A percentile compares a stretch with the other conserved stretches of the same genome.
Evolutionary conservation across 2,113 vertebrate species (phyloP).

Genomic region (Pterocles burchelli): DNA sequence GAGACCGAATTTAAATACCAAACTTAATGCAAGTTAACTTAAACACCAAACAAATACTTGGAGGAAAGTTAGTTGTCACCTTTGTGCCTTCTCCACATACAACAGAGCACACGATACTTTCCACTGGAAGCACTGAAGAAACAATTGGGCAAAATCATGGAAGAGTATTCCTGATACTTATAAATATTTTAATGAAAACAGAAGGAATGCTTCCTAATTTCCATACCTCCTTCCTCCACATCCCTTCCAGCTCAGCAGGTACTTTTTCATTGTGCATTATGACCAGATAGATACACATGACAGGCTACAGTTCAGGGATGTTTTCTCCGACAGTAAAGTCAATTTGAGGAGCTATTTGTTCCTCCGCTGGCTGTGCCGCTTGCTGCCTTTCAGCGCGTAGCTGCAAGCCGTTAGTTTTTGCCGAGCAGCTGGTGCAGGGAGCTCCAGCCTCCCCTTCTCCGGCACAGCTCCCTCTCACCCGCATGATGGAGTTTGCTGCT

Average conservation of each 20-base stretch:
- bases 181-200: background rate
- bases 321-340: accelerated
- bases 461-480: background rate
- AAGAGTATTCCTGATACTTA: background rate
- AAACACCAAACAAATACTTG: background rate
- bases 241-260: background rate
- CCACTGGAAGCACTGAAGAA: background rate
- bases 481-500: background rate
- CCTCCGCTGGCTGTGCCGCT: background rate
- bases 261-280: background rate
- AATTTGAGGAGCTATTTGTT: background rate
- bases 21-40: background rate
- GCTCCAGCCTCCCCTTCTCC: background rate
- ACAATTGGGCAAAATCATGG: background rate
- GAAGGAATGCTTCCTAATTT: background rate
- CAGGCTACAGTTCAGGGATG: background rate
- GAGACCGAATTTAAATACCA: background rate
- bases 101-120: background rate
- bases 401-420: background rate
- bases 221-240: background rate
- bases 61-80: background rate
- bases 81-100: accelerated
- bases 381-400: background rate
- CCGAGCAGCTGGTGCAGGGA: background rate
- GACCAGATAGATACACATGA: background rate